Evolutionary conservation across 1,140 invertebrate species (phyloP).

Genomic region (Neomicropteryx cornuta): DNA sequence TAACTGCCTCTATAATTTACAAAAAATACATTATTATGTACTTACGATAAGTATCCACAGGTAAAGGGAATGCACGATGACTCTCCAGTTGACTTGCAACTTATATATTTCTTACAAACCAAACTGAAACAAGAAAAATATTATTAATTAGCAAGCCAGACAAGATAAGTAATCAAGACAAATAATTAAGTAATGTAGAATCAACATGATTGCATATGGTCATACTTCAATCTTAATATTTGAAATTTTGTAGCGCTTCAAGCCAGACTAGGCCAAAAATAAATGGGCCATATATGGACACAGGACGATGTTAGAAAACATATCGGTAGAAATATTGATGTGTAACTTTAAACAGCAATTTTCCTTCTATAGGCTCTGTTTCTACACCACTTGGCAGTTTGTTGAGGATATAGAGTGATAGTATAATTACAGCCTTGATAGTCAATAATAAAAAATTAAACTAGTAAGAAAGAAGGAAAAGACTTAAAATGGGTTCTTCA

Average conservation of each 20-base stretch:
- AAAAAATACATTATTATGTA: constrained; percentile 15
- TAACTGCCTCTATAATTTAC: constrained; percentile 4
- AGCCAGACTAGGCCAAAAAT: constrained; percentile 15
- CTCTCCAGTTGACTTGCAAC: constrained; percentile 54
- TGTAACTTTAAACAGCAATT: too few relatives aligned
- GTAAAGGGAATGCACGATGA: constrained; percentile 62
- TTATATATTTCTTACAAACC: constrained; percentile 54
- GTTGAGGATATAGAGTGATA: too few relatives aligned
- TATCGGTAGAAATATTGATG: too few relatives aligned
- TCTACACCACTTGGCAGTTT: too few relatives aligned
- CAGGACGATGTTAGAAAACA: constrained; percentile 11
- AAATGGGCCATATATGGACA: constrained; percentile 1
- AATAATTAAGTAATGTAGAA: constrained; percentile 2
- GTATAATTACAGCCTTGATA: too few relatives aligned
- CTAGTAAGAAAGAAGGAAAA: too few relatives aligned
- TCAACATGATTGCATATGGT: constrained; percentile 4
- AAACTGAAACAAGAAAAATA: constrained; percentile 41
- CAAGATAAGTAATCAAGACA: constrained; percentile 7
- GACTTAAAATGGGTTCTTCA: too few relatives aligned
- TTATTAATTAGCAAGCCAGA: constrained; percentile 14
- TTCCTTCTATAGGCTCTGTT: too few relatives aligned
- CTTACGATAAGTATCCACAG: constrained; percentile 65
- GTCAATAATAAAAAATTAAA: too few relatives aligned
- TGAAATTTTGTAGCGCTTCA: constrained; percentile 27
- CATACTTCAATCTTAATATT: constrained; percentile 28